Base-by-base conservation (phyloP, 1,140 invertebrate genomes). In the Cecropterus lyciades region DNA sequence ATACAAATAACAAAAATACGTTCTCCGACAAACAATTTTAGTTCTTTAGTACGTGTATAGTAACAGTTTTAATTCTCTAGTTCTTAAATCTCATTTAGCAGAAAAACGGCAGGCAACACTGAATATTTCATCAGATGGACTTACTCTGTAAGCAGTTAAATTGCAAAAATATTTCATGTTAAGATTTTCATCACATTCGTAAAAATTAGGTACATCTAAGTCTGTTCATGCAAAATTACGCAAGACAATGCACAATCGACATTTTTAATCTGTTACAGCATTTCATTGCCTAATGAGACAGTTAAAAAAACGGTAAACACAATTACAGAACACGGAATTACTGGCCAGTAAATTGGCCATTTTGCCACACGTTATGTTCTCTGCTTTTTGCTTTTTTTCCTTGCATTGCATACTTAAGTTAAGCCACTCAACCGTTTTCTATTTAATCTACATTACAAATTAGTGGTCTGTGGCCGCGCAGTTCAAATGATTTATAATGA, bases 371-470 rank as follows among this genome's bases (percentile, higher is more conserved):
- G 55, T 52, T 67, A 59, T 67, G 57, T 67, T 53, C 60, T 14
- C 52, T 59, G 49, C 15, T 57, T 43, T 51, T 67, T 67, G 53
- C 48, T 24, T 57, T 66, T 67, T 20, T 67, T 59, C 51, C 37
- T 37, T 43, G 15, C 65, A 67, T 67, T 67, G 33, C 55, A 59
- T 42, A 67, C 37, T 67, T 51, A 59, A 60, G 65, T 66, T 59
- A 52, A 52, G 33, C n/a, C 42, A 62, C 55, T 53, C 62, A 14
- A 65, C 37, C 43, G 68, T 72, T 78, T 77, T 79, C 74, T 79
- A 79, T 45, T 70, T 70, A 69, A 79, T 79, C 67, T 69, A 51
- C 49, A 77, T 67, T 77, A 57, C 56, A 72, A 77, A 79, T 77
- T 48, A 60, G 40, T 70, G 69, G 11, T 63, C 37, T 63, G 24